Percentiles rank a stretch among this genome's conserved stretches.
These are phyloP conservation scores for Aleiodes sp. DNA, from an alignment of 1,140 invertebrate genomes.

Conservation along the genomic window DNA sequence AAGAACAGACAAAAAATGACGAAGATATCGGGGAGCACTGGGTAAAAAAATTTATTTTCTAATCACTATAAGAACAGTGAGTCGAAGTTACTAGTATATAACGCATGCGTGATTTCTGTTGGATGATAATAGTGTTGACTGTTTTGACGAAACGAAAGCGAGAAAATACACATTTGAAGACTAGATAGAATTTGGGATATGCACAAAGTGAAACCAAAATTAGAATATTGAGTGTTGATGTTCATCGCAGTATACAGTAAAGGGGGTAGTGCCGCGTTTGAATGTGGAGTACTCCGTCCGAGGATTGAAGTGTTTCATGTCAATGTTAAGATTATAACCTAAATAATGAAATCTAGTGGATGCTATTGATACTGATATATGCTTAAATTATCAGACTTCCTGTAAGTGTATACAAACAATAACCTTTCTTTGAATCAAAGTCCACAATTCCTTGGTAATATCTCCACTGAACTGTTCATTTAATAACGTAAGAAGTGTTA, in stretches of 20 bases:
- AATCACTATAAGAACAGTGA: neutral
- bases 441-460: too few relatives aligned
- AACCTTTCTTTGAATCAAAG: too few relatives aligned
- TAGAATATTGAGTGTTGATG: neutral
- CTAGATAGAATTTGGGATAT: neutral
- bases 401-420: neutral
- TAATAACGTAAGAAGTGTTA: neutral
- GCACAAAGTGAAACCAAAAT: neutral
- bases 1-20: too few relatives aligned
- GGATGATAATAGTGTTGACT: constrained; percentile 4
- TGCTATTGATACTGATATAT: neutral
- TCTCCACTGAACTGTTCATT: too few relatives aligned
- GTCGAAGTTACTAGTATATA: neutral
- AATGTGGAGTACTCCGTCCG: too few relatives aligned
- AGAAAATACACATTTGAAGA: neutral
- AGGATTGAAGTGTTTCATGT: too few relatives aligned
- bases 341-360: neutral
- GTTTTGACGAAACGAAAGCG: constrained; percentile 3
- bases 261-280: too few relatives aligned
- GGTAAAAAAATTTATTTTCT: too few relatives aligned
- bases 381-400: neutral
- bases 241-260: too few relatives aligned
- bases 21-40: too few relatives aligned
- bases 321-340: neutral
- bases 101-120: neutral